Evolutionary conservation across 2,797 vertebrate genomes (phyloP), one percentile per base, ranked within the genome.

Genomic region (Smutsia gigantea): DNA sequence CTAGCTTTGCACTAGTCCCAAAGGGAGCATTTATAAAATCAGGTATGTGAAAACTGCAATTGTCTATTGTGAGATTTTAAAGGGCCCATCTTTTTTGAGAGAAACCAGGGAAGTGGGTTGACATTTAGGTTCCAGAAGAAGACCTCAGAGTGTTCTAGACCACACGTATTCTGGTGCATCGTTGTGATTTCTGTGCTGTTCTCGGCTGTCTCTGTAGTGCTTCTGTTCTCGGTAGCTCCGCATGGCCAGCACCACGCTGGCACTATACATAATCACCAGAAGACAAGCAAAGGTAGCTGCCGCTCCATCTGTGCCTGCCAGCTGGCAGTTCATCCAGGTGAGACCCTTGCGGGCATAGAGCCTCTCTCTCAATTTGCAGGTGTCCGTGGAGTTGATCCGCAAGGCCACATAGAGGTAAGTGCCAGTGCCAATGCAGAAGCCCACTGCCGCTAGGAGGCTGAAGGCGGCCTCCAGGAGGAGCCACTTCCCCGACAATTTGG

Each of bases 321-420:
- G 99, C 0, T 98, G 97, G 2, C 99, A 99, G 98, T 98, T 99
- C 99, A 99, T 99, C 98, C 99, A 99, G 75, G 99, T 99, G 94
- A 99, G 99, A 59, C 99, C 99, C 0, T 97, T 99, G 12, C 99
- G 98, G 0, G 98, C 98, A 0, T 99, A 99, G 61, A 99, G 97
- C 72, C 99, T 98, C 97, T 99, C 99, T 0, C 99, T 99, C 64
- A 18, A 87, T 97, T 81, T 51, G 96, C 99, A 99, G 39, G 99
- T 98, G 0, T 99, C 99, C 0, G 99, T 99, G 79, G 99, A 53
- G 51, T 99, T 99, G 85, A 99, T 98, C 51, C 61, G 53, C 81
- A 98, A 98, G 94, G 99, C 98, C 0, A 99, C 99, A 72, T 99
- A 98, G 87, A 99, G 98, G 98, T 99, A 99, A 61, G 99, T 98